Evolutionary conservation across 2,888 invertebrate species (phyloP).

Genomic region (Myathropa florea): DNA sequence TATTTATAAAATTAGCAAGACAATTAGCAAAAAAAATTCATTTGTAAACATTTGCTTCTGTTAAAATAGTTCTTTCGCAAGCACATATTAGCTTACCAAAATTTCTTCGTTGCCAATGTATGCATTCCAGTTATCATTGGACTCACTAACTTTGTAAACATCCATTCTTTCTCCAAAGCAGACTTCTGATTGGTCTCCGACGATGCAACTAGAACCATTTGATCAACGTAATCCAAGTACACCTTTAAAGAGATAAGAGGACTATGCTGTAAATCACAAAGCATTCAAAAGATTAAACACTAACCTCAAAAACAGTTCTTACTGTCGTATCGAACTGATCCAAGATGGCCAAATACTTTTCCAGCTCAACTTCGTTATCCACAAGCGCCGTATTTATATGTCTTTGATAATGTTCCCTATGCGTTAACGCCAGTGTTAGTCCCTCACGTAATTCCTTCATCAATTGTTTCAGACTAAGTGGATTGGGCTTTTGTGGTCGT

Average conservation of each 20-base stretch:
- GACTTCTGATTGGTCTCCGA: constrained; percentile 84
- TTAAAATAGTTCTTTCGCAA: no score
- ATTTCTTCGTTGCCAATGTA: constrained; percentile 87
- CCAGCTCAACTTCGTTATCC: constrained; percentile 81
- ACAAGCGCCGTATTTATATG: constrained; percentile 84
- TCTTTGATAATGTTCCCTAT: constrained; percentile 88
- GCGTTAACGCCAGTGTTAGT: constrained; percentile 89
- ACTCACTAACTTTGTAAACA: constrained; percentile 89
- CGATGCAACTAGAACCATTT: constrained; percentile 86
- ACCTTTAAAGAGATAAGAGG: constrained; percentile 82
- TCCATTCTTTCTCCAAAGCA: constrained; percentile 93
- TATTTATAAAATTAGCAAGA: no score
- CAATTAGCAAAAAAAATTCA: no score
- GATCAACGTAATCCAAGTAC: constrained; percentile 92
- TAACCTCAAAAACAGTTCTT: constrained; percentile 86
- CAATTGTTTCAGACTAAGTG: constrained; percentile 92
- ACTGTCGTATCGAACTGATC: constrained; percentile 90
- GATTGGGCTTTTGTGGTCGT: constrained; percentile 90
- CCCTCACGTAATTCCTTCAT: constrained; percentile 96
- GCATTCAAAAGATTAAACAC: constrained; percentile 29
- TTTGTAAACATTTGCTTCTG: no score
- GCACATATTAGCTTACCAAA: constrained; percentile 83
- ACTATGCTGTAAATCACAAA: not conserved
- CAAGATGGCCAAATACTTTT: constrained; percentile 84
- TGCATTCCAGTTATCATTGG: constrained; percentile 89